These are phyloP conservation scores for Hapalemur alaotrensis DNA, from an alignment of 2,797 vertebrate species.

Conservation along the genomic window DNA sequence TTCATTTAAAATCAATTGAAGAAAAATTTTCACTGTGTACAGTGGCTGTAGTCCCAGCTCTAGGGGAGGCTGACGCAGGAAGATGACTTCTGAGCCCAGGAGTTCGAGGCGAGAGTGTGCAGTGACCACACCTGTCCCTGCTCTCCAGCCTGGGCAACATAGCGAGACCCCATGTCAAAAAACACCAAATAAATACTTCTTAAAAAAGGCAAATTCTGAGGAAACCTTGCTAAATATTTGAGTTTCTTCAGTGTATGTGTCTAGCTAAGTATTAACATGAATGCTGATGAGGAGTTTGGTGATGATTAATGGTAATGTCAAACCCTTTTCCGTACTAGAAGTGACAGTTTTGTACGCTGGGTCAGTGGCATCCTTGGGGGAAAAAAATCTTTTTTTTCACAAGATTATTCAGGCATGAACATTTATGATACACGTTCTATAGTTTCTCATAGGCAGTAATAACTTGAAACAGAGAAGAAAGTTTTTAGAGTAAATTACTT, in stretches of 20 bases:
- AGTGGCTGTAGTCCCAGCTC: background rate
- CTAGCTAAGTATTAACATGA: background rate
- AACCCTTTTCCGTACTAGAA: conserved; percentile 96
- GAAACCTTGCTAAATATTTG: conserved; percentile 17
- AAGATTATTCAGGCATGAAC: background rate
- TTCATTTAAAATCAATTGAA: conserved; percentile 17
- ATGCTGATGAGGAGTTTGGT: background rate
- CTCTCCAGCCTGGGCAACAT: background rate
- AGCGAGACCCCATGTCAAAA: background rate
- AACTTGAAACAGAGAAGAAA: background rate
- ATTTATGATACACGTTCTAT: background rate
- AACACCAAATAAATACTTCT: background rate
- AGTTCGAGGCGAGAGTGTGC: background rate
- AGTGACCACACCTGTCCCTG: background rate
- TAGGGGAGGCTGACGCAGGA: background rate
- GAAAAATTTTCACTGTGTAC: background rate
- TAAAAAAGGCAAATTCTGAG: background rate
- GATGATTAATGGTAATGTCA: background rate
- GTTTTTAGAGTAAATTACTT: conserved; percentile 8
- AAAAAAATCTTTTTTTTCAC: background rate
- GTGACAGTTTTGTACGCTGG: conserved; percentile 95
- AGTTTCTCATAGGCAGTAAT: background rate
- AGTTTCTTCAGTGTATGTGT: background rate
- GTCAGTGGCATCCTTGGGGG: conserved; percentile 86
- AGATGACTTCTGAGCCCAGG: background rate